Evolutionary conservation across 2,113 vertebrate species (phyloP).

Genomic region (Serinus canaria): DNA sequence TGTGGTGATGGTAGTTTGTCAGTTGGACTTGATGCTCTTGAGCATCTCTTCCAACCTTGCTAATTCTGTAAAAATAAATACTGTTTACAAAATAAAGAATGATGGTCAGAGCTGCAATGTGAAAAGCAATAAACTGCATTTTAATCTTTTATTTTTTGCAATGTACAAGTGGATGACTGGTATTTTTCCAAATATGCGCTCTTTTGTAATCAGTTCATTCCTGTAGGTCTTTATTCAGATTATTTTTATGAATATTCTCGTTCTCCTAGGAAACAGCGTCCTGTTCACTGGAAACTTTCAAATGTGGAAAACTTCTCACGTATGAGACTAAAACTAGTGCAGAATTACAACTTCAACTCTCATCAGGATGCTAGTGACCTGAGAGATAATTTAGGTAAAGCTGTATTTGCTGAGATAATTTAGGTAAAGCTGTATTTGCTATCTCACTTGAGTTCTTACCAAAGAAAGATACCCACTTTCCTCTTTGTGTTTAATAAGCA

Average conservation of each 20-base stretch:
- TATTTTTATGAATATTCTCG: background rate
- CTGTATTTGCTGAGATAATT: constrained; percentile 80
- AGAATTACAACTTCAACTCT: constrained; percentile 87
- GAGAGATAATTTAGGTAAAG: constrained; percentile 92
- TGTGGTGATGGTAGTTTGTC: background rate
- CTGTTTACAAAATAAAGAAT: background rate
- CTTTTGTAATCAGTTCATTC: background rate
- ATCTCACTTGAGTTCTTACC: background rate
- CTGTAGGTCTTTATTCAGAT: background rate
- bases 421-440: constrained; percentile 77
- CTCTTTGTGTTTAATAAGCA: background rate
- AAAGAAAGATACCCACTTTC: background rate
- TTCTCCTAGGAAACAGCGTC: constrained; percentile 77
- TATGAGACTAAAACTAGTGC: constrained; percentile 92
- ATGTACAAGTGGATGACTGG: background rate
- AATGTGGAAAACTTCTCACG: constrained; percentile 95
- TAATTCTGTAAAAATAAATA: background rate
- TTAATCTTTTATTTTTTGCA: background rate
- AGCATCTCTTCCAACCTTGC: background rate
- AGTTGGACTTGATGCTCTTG: background rate
- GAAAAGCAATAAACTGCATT: background rate
- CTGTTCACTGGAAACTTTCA: constrained; percentile 88
- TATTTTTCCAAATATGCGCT: background rate
- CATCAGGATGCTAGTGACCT: constrained; percentile 92
- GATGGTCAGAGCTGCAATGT: background rate